Percentiles rank a stretch among this genome's conserved stretches.
These are phyloP conservation scores for Tetraneura akinire DNA, from an alignment of 1,140 invertebrate species.

Conservation along the genomic window DNA sequence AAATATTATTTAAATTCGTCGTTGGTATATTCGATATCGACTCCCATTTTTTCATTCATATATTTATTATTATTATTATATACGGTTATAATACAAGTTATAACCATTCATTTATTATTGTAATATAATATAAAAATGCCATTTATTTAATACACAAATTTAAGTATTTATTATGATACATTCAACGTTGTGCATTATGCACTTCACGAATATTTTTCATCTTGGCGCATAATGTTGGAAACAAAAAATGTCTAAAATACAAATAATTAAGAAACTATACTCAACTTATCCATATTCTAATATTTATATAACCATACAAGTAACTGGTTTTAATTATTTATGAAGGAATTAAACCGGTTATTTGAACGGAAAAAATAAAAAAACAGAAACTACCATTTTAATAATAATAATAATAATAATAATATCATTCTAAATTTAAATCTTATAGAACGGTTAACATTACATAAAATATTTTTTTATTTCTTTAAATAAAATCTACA, in stretches of 20 bases:
- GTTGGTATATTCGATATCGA: too few species aligned
- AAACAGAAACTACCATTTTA: conserved; percentile 6
- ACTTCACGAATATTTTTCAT: not conserved
- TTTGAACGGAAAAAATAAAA: not conserved
- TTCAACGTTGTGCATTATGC: not conserved
- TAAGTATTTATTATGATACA: too few species aligned
- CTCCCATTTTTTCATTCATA: too few species aligned
- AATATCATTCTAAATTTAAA: not conserved
- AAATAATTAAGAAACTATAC: not conserved
- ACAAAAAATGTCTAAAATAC: not conserved
- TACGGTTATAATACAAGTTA: too few species aligned
- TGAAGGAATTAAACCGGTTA: conserved; percentile 26
- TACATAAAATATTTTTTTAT: not conserved
- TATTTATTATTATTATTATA: too few species aligned
- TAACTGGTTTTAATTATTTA: conserved; percentile 31
- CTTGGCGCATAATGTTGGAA: not conserved
- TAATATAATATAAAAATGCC: too few species aligned
- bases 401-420: too few species aligned
- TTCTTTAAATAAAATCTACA: not conserved
- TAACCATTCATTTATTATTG: too few species aligned
- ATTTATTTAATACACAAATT: too few species aligned
- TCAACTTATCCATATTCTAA: conserved; percentile 40
- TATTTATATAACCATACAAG: not conserved
- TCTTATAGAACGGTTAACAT: not conserved
- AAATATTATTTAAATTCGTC: too few species aligned